These are phyloP conservation scores for Reticulitermes lucifugus DNA, from an alignment of 2,888 invertebrate species.

Conservation along the genomic window DNA sequence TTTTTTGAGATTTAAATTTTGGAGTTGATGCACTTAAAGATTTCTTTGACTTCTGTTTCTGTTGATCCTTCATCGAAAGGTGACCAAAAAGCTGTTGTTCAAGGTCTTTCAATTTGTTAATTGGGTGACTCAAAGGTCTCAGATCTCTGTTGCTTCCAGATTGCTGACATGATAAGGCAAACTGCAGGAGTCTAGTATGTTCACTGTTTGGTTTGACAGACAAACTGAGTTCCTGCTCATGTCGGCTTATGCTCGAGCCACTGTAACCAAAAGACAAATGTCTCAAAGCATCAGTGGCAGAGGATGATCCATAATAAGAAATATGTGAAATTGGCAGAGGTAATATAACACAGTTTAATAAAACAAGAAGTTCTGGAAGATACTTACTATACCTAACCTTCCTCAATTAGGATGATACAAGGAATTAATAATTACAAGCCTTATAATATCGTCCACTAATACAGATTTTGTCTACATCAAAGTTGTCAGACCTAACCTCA, in stretches of 20 bases:
- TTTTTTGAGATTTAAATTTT: neutral
- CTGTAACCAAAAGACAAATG: neutral
- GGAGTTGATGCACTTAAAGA: neutral
- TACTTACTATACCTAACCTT: too few relatives aligned
- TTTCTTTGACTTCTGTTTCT: conserved; percentile 33
- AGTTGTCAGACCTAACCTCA: too few relatives aligned
- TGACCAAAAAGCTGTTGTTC: conserved; percentile 67
- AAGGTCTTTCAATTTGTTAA: conserved; percentile 67
- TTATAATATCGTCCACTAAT: too few relatives aligned
- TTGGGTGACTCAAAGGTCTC: conserved; percentile 63
- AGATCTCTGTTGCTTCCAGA: conserved; percentile 34
- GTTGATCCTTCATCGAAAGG: conserved; percentile 57
- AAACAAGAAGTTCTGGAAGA: too few relatives aligned
- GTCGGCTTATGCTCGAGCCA: conserved; percentile 43
- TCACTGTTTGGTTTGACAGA: conserved; percentile 60
- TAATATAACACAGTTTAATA: too few relatives aligned
- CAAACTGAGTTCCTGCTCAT: conserved; percentile 56
- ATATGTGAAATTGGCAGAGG: too few relatives aligned
- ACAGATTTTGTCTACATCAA: too few relatives aligned
- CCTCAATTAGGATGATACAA: too few relatives aligned
- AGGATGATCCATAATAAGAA: too few relatives aligned
- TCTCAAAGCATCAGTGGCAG: neutral
- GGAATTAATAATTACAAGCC: too few relatives aligned
- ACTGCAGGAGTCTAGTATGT: conserved; percentile 59
- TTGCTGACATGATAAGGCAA: conserved; percentile 57